Conservation (phyloP, 30 jellyfish, hydroid and myxozoan species). For the Hydra vulgaris region DNA sequence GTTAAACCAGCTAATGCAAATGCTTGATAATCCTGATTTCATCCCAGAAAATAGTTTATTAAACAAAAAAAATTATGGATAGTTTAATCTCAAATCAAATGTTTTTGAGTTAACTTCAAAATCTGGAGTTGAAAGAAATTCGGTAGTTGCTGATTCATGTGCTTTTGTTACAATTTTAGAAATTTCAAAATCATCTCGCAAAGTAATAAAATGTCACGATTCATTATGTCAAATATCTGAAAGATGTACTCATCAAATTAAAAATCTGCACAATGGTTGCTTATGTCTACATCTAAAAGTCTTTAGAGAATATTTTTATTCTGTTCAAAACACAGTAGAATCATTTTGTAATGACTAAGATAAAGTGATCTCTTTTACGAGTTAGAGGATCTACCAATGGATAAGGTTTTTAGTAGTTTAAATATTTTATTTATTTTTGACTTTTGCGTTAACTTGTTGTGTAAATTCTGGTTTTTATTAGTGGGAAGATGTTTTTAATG, state of each 20-base stretch:
- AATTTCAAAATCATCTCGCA: background rate
- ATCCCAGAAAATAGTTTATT: background rate
- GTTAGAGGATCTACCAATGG: background rate
- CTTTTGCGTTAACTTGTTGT: too few species aligned
- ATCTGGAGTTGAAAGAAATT: background rate
- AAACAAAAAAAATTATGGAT: background rate
- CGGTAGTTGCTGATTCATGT: background rate
- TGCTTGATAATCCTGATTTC: background rate
- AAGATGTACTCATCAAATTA: background rate
- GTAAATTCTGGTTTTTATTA: background rate
- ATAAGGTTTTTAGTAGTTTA: background rate
- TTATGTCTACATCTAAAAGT: background rate
- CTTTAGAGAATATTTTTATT: background rate
- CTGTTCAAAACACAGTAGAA: background rate
- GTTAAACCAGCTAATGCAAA: background rate
- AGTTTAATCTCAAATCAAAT: background rate
- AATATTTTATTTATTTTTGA: too few species aligned
- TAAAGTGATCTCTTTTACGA: background rate
- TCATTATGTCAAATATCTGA: background rate
- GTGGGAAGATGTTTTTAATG: conserved; percentile 11
- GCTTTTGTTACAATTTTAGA: background rate
- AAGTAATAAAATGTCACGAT: background rate
- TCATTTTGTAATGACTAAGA: background rate
- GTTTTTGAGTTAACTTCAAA: background rate
- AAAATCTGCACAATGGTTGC: background rate